These are phyloP conservation scores for Felis catus DNA, from an alignment of 2,113 vertebrate genomes.

Conservation along the genomic window F.catus_Fca126_mat1.0 CM031417.1:128246501-128247000, in stretches of 20 bases:
- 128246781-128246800: neutral
- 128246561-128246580: neutral
- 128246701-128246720: neutral
- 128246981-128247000: neutral
- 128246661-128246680: neutral
- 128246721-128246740: neutral
- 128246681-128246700: neutral
- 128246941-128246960: neutral
- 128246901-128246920: neutral
- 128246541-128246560: neutral
- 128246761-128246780: neutral
- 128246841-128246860: neutral
- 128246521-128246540: neutral
- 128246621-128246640: neutral
- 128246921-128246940: neutral
- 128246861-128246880: neutral
- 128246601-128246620: neutral
- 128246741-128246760: neutral
- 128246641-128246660: neutral
- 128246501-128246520: neutral
- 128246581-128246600: neutral
- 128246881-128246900: rapidly evolving
- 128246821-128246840: neutral
- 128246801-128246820: neutral
- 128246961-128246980: neutral